Evolutionary conservation across 2,113 vertebrate species (phyloP).

Genomic region (Crotalus helleri): DNA sequence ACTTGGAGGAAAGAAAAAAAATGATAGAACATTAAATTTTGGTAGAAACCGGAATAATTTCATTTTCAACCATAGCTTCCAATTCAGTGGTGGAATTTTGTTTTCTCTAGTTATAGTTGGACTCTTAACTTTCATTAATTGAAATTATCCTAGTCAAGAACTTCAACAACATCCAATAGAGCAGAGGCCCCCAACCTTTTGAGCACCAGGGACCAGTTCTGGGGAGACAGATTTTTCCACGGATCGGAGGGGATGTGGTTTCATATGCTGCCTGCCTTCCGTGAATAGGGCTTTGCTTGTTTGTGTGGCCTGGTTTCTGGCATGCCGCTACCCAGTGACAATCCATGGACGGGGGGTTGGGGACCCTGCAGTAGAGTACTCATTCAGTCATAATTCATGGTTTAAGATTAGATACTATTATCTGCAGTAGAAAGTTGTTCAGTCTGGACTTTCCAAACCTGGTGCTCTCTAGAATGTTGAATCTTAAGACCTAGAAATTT

Average conservation of each 20-base stretch:
- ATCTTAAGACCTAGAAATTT: not conserved
- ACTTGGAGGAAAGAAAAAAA: conserved; percentile 12
- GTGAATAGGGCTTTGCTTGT: no score
- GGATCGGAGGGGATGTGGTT: no score
- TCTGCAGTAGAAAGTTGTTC: not conserved
- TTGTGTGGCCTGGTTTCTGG: no score
- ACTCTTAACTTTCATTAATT: not conserved
- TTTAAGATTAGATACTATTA: not conserved
- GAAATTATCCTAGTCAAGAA: not conserved
- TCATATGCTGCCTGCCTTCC: no score
- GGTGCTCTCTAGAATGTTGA: not conserved
- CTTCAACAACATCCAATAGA: not conserved
- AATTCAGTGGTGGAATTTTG: not conserved
- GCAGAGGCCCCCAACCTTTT: no score
- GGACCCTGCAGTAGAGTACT: not conserved
- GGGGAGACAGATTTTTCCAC: no score
- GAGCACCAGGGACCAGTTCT: no score
- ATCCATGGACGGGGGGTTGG: no score
- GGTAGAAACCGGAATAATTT: not conserved
- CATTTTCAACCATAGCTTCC: not conserved
- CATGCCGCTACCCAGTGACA: no score
- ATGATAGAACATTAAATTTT: conserved; percentile 23
- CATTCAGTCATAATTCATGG: not conserved
- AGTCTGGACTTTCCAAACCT: not conserved
- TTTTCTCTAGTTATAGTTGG: not conserved